A percentile compares a stretch with the other conserved stretches of the same genome.
Conservation (phyloP, 2,797 vertebrate genomes). For the Strix occidentalis region DNA sequence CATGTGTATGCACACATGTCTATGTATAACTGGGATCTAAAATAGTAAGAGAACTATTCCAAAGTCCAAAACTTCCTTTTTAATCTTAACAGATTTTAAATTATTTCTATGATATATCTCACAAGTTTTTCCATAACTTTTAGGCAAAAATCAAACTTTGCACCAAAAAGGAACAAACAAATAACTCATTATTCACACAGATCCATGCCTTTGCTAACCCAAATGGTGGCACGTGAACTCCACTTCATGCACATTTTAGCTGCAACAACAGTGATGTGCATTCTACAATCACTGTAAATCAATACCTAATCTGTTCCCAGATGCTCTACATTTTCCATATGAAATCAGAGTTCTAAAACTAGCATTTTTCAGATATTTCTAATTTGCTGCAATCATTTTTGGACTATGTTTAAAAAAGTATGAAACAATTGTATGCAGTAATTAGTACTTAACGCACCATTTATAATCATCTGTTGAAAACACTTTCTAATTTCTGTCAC, state of each 20-base stretch:
- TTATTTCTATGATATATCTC: neutral
- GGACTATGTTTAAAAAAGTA: neutral
- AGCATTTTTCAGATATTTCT: neutral
- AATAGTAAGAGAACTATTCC: neutral
- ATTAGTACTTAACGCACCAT: neutral
- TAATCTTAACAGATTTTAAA: neutral
- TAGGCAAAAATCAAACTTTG: neutral
- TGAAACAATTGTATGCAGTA: neutral
- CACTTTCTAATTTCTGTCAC: neutral
- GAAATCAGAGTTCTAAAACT: neutral
- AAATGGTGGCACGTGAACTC: neutral
- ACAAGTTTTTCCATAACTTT: neutral
- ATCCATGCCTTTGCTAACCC: neutral
- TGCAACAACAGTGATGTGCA: neutral
- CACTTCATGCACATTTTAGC: constrained; percentile 14
- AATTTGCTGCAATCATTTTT: neutral
- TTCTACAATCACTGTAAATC: neutral
- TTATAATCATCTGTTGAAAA: neutral
- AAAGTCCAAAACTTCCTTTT: neutral
- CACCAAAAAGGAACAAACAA: neutral
- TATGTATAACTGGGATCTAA: neutral
- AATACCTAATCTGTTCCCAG: neutral
- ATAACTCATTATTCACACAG: neutral
- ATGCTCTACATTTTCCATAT: neutral
- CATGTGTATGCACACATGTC: too few species aligned